phyloP scores from a whole-genome alignment of 2,113 vertebrate species.

The Puntigrus tetrazona region DNA sequence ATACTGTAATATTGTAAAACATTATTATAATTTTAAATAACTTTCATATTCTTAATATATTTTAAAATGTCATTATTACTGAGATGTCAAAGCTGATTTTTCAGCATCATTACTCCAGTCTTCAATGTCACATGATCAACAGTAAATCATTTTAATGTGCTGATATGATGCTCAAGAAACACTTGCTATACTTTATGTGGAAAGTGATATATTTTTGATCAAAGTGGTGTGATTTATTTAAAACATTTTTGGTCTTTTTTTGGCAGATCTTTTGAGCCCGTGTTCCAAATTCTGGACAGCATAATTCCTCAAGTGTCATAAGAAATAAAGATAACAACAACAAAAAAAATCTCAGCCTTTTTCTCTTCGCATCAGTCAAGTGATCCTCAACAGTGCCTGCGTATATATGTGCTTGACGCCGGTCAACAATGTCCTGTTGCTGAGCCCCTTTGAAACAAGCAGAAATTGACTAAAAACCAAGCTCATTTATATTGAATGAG shows the following conservation, averaged over 20 bases:
- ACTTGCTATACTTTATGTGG: not conserved
- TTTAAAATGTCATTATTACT: not conserved
- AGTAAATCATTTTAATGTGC: not conserved
- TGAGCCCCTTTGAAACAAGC: slow-evolving; percentile 42
- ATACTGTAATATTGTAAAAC: not conserved
- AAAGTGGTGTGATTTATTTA: too few species aligned
- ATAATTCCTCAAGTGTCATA: not conserved
- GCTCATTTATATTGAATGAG: slow-evolving; percentile 50
- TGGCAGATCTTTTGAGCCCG: not conserved
- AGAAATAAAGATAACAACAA: not conserved
- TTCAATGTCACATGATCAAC: not conserved
- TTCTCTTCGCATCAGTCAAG: not conserved
- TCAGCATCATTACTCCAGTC: not conserved
- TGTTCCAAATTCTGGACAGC: not conserved
- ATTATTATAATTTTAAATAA: not conserved
- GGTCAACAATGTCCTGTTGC: slow-evolving; percentile 32
- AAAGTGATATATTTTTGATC: not conserved
- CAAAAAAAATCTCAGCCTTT: not conserved
- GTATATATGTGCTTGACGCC: not conserved
- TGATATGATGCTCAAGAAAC: not conserved
- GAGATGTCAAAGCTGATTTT: not conserved
- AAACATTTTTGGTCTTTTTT: too few species aligned
- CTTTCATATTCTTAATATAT: not conserved
- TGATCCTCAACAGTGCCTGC: not conserved
- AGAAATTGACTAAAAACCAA: slow-evolving; percentile 37